These are phyloP conservation scores for Blera fallax DNA, from an alignment of 2,888 invertebrate species.

Conservation along the genomic window DNA sequence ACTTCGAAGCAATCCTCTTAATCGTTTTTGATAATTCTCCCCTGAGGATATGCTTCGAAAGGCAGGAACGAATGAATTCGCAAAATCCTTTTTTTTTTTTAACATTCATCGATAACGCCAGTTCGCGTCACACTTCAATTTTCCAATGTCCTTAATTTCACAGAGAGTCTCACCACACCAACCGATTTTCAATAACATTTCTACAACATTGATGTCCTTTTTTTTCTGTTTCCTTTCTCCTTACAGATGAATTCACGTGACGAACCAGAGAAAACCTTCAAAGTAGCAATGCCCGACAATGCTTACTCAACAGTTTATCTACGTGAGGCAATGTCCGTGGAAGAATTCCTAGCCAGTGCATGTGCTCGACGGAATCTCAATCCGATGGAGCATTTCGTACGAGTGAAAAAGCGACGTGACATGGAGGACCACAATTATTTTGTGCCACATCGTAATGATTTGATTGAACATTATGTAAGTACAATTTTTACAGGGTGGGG, in stretches of 20 bases:
- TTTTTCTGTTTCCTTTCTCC: conserved; percentile 76
- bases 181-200: background rate
- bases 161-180: background rate
- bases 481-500: conserved; percentile 40
- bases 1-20: background rate
- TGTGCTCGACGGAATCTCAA: conserved; percentile 96
- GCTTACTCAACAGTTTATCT: conserved; percentile 92
- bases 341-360: conserved; percentile 96
- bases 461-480: conserved; percentile 97
- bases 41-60: background rate
- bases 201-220: background rate
- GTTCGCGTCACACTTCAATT: conserved; percentile 16
- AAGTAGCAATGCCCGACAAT: conserved; percentile 94
- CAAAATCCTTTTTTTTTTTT: background rate
- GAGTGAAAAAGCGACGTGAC: conserved; percentile 95
- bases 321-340: conserved; percentile 96
- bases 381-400: conserved; percentile 97
- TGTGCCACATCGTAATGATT: conserved; percentile 96
- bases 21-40: background rate
- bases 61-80: background rate
- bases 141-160: conserved; percentile 15
- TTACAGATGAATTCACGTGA: conserved; percentile 92
- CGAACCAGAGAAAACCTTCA: conserved; percentile 93
- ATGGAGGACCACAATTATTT: conserved; percentile 98
- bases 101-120: conserved; percentile 21